phyloP scores from a whole-genome alignment of 2,113 vertebrate genomes.

The Probosciger aterrimus region DNA sequence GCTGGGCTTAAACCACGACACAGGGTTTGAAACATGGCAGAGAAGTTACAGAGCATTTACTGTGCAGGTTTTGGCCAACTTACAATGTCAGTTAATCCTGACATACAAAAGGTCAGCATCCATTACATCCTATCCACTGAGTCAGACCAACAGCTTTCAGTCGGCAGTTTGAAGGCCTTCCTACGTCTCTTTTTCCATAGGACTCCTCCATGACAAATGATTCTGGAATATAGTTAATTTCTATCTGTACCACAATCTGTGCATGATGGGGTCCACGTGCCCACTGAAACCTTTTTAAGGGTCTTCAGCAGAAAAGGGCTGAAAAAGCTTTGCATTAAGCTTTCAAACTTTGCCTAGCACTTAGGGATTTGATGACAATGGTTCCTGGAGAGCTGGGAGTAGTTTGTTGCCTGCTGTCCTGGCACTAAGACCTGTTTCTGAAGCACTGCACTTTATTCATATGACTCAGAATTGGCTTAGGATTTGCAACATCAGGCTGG shows the following conservation, averaged over 20 bases:
- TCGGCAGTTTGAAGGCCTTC: background rate
- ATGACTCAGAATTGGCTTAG: background rate
- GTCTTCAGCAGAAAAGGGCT: background rate
- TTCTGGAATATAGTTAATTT: background rate
- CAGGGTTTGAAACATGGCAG: background rate
- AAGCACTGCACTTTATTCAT: background rate
- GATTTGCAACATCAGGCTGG: background rate
- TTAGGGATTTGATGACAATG: accelerated
- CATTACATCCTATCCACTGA: background rate
- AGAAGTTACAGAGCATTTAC: background rate
- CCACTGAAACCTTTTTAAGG: background rate
- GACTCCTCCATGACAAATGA: background rate
- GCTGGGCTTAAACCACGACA: no score
- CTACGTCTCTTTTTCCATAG: background rate
- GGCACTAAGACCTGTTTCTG: background rate
- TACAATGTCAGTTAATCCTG: constrained; percentile 28
- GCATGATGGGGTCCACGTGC: no score
- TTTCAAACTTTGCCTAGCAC: background rate
- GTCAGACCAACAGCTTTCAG: background rate
- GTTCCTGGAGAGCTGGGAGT: background rate
- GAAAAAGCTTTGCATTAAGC: background rate
- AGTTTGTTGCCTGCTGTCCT: background rate
- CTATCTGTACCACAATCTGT: accelerated
- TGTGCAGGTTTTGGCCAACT: background rate
- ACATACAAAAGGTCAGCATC: constrained; percentile 17